phyloP scores from a whole-genome alignment of 2,888 invertebrate species.

The Amphipoea lucens region DNA sequence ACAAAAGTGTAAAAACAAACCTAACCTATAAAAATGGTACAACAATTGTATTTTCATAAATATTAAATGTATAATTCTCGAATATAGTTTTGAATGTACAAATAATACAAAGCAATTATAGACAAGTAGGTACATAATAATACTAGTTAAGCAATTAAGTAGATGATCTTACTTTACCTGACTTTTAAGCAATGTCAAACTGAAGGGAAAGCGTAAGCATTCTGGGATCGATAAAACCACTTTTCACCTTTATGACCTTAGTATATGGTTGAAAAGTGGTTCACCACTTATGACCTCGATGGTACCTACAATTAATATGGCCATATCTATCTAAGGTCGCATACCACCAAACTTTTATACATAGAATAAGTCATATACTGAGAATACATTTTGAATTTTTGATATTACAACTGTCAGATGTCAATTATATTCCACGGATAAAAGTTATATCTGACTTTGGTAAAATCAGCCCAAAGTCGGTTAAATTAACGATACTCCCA shows the following conservation, averaged over 20 bases:
- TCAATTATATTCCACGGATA: not conserved
- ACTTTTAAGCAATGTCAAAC: not conserved
- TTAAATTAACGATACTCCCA: not conserved
- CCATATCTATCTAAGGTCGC: no score
- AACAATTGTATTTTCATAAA: conserved; percentile 29
- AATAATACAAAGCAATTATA: conserved; percentile 46
- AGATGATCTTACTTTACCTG: not conserved
- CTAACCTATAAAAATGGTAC: conserved; percentile 27
- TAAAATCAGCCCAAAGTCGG: no score
- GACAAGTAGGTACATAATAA: conserved; percentile 49
- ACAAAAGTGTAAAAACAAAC: conserved; percentile 4
- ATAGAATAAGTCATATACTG: no score
- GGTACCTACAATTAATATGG: not conserved
- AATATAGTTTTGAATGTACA: conserved; percentile 38
- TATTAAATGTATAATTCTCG: conserved; percentile 11
- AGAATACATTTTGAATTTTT: not conserved
- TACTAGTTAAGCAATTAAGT: conserved; percentile 11
- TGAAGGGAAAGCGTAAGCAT: not conserved
- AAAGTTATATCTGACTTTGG: not conserved
- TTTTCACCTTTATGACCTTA: not conserved
- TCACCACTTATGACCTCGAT: not conserved
- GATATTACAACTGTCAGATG: not conserved
- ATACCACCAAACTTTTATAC: not conserved
- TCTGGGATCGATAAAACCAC: not conserved
- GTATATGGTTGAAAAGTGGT: not conserved